Percentiles rank a stretch among this genome's conserved stretches.
Evolutionary conservation across 2,888 invertebrate species (phyloP).

Genomic region (Nycteola revayana): DNA sequence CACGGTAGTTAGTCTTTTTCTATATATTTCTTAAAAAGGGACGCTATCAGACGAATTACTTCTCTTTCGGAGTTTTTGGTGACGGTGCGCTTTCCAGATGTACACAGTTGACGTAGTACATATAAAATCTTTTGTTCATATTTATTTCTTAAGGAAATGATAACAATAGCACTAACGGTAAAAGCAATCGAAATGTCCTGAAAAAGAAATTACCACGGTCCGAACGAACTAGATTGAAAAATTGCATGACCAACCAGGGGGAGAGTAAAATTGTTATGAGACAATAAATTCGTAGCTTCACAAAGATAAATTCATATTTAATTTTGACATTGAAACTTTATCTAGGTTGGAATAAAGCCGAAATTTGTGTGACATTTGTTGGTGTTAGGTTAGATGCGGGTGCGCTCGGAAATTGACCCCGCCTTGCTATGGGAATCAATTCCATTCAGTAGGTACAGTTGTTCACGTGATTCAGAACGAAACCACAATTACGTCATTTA

Average conservation of each 20-base stretch:
- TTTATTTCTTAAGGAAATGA: conserved; percentile 6
- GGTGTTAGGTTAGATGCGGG: conserved; percentile 47
- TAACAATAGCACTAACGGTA: too few species aligned
- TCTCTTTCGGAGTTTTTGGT: too few species aligned
- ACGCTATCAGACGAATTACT: too few species aligned
- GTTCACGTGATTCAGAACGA: conserved; percentile 28
- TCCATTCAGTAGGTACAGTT: conserved; percentile 22
- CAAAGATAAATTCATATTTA: conserved; percentile 26
- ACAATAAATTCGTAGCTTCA: conserved; percentile 28
- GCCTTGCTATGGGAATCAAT: conserved; percentile 37
- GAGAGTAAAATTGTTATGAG: conserved; percentile 31
- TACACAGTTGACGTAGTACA: too few species aligned
- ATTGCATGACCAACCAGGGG: conserved; percentile 60
- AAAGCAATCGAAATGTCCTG: conserved; percentile 20
- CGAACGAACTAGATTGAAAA: conserved; percentile 65
- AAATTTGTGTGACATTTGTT: conserved; percentile 27
- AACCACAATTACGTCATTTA: conserved; percentile 14
- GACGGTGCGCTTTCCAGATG: too few species aligned
- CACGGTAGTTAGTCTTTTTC: too few species aligned
- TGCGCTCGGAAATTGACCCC: conserved; percentile 55
- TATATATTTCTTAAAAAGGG: too few species aligned
- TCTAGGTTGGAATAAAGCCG: conserved; percentile 28
- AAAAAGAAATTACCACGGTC: conserved; percentile 14
- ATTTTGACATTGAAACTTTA: conserved; percentile 36
- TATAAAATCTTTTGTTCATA: too few species aligned